These are phyloP conservation scores for Cantharis nigra DNA, from an alignment of 2,888 invertebrate genomes.

Conservation along the genomic window DNA sequence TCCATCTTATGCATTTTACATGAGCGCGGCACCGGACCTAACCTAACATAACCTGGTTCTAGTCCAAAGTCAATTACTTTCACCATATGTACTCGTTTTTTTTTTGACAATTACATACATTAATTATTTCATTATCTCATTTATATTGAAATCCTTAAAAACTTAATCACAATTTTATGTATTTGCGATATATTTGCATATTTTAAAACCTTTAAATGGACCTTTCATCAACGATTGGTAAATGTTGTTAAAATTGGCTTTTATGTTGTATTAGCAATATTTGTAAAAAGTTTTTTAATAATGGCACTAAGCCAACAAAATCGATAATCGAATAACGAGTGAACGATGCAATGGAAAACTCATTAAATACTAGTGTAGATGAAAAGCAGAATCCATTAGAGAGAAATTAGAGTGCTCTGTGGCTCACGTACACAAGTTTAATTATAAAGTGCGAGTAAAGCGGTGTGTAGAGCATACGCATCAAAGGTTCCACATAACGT, in stretches of 20 bases:
- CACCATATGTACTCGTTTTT: slow-evolving; percentile 34
- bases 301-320: slow-evolving; percentile 14
- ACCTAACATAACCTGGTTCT: slow-evolving; percentile 57
- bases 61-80: slow-evolving; percentile 47
- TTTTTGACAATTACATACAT: slow-evolving; percentile 13
- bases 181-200: neutral
- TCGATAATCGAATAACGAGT: slow-evolving; percentile 26
- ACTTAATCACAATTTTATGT: neutral
- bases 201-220: neutral
- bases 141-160: neutral
- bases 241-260: neutral
- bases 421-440: slow-evolving; percentile 47
- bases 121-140: neutral
- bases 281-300: neutral
- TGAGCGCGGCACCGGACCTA: slow-evolving; percentile 59
- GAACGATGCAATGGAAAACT: slow-evolving; percentile 26
- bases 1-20: slow-evolving; percentile 70
- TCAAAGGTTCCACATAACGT: slow-evolving; percentile 41
- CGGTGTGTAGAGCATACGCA: slow-evolving; percentile 37
- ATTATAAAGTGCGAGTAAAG: slow-evolving; percentile 46
- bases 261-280: neutral
- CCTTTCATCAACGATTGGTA: neutral
- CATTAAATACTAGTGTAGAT: slow-evolving; percentile 41
- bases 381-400: slow-evolving; percentile 50
- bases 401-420: slow-evolving; percentile 46